A percentile compares a stretch with the other conserved stretches of the same genome.
phyloP scores from a whole-genome alignment of 1,140 invertebrate species.

The Megalopta genalis region DNA sequence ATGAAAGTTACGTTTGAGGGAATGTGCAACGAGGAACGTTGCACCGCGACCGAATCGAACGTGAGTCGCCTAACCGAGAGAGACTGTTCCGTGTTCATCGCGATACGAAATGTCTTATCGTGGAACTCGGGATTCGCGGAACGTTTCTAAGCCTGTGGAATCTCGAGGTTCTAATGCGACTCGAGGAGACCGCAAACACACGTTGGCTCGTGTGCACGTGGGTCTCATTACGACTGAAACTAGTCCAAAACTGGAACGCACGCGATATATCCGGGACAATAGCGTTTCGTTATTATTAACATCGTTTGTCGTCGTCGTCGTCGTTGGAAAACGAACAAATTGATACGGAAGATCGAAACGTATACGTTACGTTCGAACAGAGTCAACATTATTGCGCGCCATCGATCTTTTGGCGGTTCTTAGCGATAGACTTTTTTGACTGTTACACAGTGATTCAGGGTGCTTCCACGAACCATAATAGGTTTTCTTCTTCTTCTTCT shows the following conservation, averaged over 20 bases:
- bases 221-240: slow-evolving; percentile 66
- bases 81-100: not conserved
- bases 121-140: not conserved
- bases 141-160: not conserved
- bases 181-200: not conserved
- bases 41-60: slow-evolving; percentile 24
- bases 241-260: slow-evolving; percentile 71
- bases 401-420: slow-evolving; percentile 22
- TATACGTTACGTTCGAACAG: slow-evolving; percentile 8
- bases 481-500: slow-evolving; percentile 21
- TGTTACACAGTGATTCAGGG: slow-evolving; percentile 74
- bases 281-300: slow-evolving; percentile 29
- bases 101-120: not conserved
- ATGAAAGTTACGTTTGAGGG: slow-evolving; percentile 81
- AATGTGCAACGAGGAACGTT: too few relatives aligned
- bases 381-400: slow-evolving; percentile 13
- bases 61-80: slow-evolving; percentile 19
- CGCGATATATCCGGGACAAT: slow-evolving; percentile 22
- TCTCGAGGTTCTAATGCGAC: not conserved
- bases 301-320: slow-evolving; percentile 20
- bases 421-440: slow-evolving; percentile 38
- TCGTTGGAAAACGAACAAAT: not conserved
- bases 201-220: slow-evolving; percentile 18
- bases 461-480: slow-evolving; percentile 75
- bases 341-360: not conserved